A percentile compares a stretch with the other conserved stretches of the same genome.
Evolutionary conservation across 2,888 invertebrate genomes (phyloP).

Genomic region (Gnatocerus cornutus): DNA sequence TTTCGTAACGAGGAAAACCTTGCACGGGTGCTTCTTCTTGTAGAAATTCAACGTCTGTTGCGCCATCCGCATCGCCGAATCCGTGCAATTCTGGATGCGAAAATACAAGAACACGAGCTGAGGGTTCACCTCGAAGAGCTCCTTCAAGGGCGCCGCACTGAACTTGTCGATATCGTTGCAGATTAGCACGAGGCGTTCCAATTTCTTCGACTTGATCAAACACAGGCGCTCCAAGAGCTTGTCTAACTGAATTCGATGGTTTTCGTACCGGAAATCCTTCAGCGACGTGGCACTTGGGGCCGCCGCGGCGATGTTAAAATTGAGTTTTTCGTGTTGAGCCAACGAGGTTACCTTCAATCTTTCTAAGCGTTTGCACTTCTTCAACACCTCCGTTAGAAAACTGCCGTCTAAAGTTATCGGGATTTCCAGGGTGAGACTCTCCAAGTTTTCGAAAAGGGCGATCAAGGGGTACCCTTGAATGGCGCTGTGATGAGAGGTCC

Average conservation of each 20-base stretch:
- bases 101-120: conserved; percentile 37
- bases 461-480: conserved; percentile 20
- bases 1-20: conserved; percentile 18
- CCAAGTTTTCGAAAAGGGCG: conserved; percentile 9
- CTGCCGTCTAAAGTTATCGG: conserved; percentile 27
- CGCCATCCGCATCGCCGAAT: conserved; percentile 4
- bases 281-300: too few relatives aligned
- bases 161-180: conserved; percentile 28
- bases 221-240: conserved; percentile 16
- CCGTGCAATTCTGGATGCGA: conserved; percentile 9
- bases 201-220: conserved; percentile 10
- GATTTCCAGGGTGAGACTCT: conserved; percentile 21
- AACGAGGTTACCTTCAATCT: conserved; percentile 16
- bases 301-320: too few relatives aligned
- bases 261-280: conserved; percentile 32
- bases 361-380: conserved; percentile 19
- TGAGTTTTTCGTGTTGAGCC: conserved; percentile 32
- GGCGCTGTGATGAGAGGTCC: conserved; percentile 25
- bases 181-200: conserved; percentile 30
- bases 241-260: conserved; percentile 20
- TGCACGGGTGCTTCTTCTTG: conserved; percentile 32
- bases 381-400: conserved; percentile 25
- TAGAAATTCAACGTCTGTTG: conserved; percentile 21
- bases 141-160: conserved; percentile 5
- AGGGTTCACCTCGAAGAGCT: conserved; percentile 19